Evolutionary conservation across 2,797 vertebrate genomes (phyloP).

Genomic region (Acipenser transmontanus): DNA sequence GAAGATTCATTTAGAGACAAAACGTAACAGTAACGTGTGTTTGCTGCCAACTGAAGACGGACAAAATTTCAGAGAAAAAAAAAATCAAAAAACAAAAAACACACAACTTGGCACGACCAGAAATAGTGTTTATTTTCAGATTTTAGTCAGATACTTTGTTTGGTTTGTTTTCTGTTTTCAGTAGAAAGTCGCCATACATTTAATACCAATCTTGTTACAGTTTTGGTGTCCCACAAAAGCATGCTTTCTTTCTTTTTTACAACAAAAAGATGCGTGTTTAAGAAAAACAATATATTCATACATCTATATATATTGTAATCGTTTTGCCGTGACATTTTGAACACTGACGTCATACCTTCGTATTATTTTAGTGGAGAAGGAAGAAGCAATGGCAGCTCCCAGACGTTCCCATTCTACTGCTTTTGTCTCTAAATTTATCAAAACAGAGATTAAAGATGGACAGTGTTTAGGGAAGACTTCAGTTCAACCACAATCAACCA

Average conservation of each 20-base stretch:
- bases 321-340: constrained; percentile 18
- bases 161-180: constrained; percentile 29
- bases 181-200: constrained; percentile 71
- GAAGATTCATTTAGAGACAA: constrained; percentile 27
- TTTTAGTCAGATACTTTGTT: neutral
- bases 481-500: constrained; percentile 31
- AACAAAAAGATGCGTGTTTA: constrained; percentile 27
- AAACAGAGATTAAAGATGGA: constrained; percentile 55
- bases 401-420: constrained; percentile 48
- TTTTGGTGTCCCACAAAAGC: constrained; percentile 52
- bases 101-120: constrained; percentile 26
- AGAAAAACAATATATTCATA: constrained; percentile 26
- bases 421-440: constrained; percentile 63
- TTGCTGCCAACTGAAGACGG: constrained; percentile 8
- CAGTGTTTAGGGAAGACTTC: constrained; percentile 35
- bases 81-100: constrained; percentile 21
- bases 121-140: constrained; percentile 48
- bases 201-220: constrained; percentile 57
- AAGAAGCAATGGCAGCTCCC: constrained; percentile 68
- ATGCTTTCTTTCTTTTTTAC: constrained; percentile 49
- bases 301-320: constrained; percentile 16
- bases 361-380: constrained; percentile 57
- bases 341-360: constrained; percentile 12
- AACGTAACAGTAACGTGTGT: constrained; percentile 5
- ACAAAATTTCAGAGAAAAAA: constrained; percentile 1